These are phyloP conservation scores for Apantesis nais DNA, from an alignment of 2,888 invertebrate genomes.

Conservation along the genomic window DNA sequence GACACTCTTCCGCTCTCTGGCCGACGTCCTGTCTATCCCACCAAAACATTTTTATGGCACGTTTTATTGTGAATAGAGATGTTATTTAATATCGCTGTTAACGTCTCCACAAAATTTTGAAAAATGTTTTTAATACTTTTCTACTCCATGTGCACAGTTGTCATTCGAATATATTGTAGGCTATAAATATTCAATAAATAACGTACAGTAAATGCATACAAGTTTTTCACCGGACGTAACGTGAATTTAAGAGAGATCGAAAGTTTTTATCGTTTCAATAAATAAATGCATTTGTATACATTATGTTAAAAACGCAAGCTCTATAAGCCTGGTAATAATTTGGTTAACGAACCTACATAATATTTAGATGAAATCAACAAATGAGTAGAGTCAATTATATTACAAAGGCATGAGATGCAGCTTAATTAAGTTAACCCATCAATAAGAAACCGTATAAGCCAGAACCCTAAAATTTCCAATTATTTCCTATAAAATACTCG, in stretches of 20 bases:
- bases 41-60: conserved; percentile 67
- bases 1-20: conserved; percentile 65
- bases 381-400: conserved; percentile 19
- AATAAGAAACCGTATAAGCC: conserved; percentile 18
- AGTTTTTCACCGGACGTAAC: conserved; percentile 29
- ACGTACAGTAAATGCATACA: conserved; percentile 41
- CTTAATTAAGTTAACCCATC: conserved; percentile 12
- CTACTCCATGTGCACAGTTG: conserved; percentile 56
- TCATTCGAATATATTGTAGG: conserved; percentile 65
- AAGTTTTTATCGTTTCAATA: conserved; percentile 30
- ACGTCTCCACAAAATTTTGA: conserved; percentile 73
- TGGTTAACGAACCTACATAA: conserved; percentile 36
- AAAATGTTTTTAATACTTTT: conserved; percentile 59
- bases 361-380: conserved; percentile 33
- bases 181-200: conserved; percentile 70
- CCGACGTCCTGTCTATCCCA: conserved; percentile 40
- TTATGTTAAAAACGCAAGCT: conserved; percentile 23
- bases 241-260: conserved; percentile 22
- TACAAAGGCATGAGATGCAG: conserved; percentile 13
- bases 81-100: conserved; percentile 83
- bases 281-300: conserved; percentile 39
- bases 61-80: conserved; percentile 81
- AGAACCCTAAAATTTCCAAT: conserved; percentile 20
- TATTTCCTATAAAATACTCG: conserved; percentile 24
- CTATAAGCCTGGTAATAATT: conserved; percentile 33